phyloP scores from a whole-genome alignment of 2,113 vertebrate species.

The Lasiurus borealis region DNA sequence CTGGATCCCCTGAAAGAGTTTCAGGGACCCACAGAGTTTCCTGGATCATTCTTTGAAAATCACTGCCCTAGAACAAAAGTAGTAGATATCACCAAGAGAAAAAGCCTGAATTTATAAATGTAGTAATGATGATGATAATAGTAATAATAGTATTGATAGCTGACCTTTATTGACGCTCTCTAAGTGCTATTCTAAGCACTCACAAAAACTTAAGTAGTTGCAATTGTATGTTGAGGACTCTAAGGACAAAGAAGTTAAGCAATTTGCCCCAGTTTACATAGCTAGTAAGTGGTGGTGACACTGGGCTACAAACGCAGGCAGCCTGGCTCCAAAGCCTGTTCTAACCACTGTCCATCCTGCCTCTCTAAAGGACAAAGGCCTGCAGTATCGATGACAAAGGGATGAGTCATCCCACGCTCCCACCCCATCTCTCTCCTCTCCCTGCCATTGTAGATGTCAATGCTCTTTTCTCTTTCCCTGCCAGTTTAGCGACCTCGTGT shows the following conservation, averaged over 20 bases:
- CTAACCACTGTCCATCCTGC: slow-evolving; percentile 2
- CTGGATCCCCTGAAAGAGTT: background rate
- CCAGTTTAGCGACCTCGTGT: slow-evolving; percentile 52
- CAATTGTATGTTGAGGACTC: slow-evolving; percentile 10
- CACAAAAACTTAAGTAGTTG: background rate
- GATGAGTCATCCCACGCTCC: slow-evolving; percentile 50
- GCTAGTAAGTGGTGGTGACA: background rate
- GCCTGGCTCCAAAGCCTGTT: background rate
- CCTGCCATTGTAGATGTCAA: slow-evolving; percentile 70
- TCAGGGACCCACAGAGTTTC: background rate
- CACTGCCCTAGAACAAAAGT: background rate
- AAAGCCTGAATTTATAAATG: background rate
- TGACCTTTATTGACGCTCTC: background rate
- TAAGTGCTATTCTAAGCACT: background rate
- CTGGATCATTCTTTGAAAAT: slow-evolving; percentile 10
- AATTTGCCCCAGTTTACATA: background rate
- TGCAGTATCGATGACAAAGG: slow-evolving; percentile 64
- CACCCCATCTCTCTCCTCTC: slow-evolving; percentile 53
- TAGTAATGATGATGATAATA: background rate
- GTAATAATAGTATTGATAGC: background rate
- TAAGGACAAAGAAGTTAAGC: background rate
- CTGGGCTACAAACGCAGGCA: background rate
- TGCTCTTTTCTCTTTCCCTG: slow-evolving; percentile 72
- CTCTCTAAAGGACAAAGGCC: slow-evolving; percentile 66
- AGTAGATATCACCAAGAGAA: background rate